Evolutionary conservation across 2,888 invertebrate species (phyloP), one percentile per base, ranked within the genome.

Genomic region (Nematopogon swammerdamellus): DNA sequence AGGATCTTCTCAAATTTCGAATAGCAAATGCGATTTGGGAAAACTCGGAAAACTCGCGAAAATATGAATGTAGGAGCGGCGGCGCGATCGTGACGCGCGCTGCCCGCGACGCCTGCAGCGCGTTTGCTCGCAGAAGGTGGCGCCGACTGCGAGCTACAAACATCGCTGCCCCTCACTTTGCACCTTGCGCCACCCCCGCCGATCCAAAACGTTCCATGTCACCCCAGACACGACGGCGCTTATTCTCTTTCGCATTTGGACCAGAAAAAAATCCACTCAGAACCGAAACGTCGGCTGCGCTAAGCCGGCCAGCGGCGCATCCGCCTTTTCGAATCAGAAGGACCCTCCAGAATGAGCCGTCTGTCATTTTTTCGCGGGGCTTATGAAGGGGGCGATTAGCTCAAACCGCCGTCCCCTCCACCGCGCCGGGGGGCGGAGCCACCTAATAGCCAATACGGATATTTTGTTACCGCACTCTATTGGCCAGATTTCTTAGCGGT

Each of bases 361-460:
- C 52, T 45, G 47, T 43, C 48, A 45, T 48, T 25, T 50, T 48
- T 50, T 50, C 44, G 30, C 19, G 17, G 42, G 19, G 18, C 19
- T 47, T 30, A 46, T 19, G 44, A 44, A 44, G 29, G 46, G n/a
- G 48, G 19, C 16, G 51, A 46, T 49, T 49, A 45, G 47, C 50
- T 46, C 44, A n/a, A 45, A n/a, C 36, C 51, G 52, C 50, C 45
- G 53, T 52, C 57, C 54, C 46, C 62, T 61, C 64, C 62, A 55
- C 57, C 57, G 42, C 48, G 48, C 46, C 25, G 46, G 48, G 47
- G 56, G 77, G 72, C 75, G 77, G 71, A 63, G 74, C 73, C 71
- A 67, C 57, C 72, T 80, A 80, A 80, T 80, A 72, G 76, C 83
- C 82, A 82, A 83, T 82, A 70, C 80, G 79, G 76, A 77, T 75